Conservation (phyloP, 2,113 vertebrate genomes). For the Morone chrysops region DNA sequence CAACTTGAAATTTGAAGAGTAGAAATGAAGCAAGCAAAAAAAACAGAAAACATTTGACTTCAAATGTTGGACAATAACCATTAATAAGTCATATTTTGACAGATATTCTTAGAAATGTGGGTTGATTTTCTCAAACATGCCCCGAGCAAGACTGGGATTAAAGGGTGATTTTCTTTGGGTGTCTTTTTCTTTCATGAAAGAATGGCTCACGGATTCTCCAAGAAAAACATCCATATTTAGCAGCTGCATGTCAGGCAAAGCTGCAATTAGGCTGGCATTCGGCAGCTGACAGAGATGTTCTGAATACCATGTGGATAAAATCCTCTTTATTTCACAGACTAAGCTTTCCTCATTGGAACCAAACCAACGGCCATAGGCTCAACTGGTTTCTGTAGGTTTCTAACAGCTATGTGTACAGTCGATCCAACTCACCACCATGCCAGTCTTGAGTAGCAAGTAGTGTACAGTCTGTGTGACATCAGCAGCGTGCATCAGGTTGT, state of each 20-base stretch:
- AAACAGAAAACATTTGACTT: slow-evolving; percentile 7
- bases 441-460: slow-evolving; percentile 96
- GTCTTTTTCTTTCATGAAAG: slow-evolving; percentile 20
- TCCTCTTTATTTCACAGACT: slow-evolving; percentile 25
- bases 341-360: slow-evolving; percentile 16
- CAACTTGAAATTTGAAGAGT: slow-evolving; percentile 21
- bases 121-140: slow-evolving; percentile 33
- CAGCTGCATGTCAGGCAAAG: slow-evolving; percentile 50
- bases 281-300: slow-evolving; percentile 51
- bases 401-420: neutral
- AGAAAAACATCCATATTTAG: slow-evolving; percentile 44
- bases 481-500: slow-evolving; percentile 96
- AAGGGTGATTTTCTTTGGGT: slow-evolving; percentile 10
- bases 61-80: neutral
- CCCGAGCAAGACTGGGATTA: slow-evolving; percentile 15
- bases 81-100: slow-evolving; percentile 13
- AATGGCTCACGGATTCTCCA: slow-evolving; percentile 33
- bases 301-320: slow-evolving; percentile 50
- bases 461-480: slow-evolving; percentile 98
- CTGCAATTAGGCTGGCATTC: slow-evolving; percentile 57
- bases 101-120: neutral
- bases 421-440: slow-evolving; percentile 89
- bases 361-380: neutral
- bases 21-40: slow-evolving; percentile 9
- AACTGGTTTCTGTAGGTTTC: slow-evolving; percentile 3